phyloP scores from a whole-genome alignment of 2,113 vertebrate genomes.

The Todiramphus chloris region DNA sequence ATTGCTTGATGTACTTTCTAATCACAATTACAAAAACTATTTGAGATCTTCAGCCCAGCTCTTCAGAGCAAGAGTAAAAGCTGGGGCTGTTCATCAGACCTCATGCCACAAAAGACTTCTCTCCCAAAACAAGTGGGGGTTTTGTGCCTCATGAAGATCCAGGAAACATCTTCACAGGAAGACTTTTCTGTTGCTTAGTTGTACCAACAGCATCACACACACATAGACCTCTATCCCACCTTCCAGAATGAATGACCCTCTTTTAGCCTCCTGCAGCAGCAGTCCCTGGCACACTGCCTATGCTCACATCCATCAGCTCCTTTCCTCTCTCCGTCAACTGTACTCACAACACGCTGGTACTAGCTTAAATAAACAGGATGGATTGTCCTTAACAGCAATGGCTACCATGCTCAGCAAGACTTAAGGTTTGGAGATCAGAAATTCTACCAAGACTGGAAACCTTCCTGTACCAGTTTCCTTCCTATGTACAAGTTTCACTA shows the following conservation, averaged over 20 bases:
- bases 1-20: neutral
- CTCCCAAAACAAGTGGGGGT: neutral
- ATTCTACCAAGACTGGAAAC: neutral
- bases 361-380: neutral
- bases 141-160: neutral
- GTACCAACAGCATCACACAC: neutral
- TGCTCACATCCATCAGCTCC: neutral
- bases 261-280: neutral
- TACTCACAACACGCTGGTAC: neutral
- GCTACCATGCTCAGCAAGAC: neutral
- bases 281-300: neutral
- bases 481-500: neutral
- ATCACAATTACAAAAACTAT: neutral
- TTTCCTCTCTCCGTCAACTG: accelerated
- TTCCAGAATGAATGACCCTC: neutral
- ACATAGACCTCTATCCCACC: neutral
- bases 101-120: neutral
- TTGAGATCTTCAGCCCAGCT: neutral
- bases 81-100: neutral
- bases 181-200: neutral
- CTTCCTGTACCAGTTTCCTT: no score
- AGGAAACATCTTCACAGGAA: neutral
- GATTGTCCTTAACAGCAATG: neutral
- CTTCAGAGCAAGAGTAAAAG: neutral
- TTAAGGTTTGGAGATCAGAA: neutral